Evolutionary conservation across 1,140 invertebrate species (phyloP), one percentile per base, ranked within the genome.

Genomic region (Heliconius hewitsoni): DNA sequence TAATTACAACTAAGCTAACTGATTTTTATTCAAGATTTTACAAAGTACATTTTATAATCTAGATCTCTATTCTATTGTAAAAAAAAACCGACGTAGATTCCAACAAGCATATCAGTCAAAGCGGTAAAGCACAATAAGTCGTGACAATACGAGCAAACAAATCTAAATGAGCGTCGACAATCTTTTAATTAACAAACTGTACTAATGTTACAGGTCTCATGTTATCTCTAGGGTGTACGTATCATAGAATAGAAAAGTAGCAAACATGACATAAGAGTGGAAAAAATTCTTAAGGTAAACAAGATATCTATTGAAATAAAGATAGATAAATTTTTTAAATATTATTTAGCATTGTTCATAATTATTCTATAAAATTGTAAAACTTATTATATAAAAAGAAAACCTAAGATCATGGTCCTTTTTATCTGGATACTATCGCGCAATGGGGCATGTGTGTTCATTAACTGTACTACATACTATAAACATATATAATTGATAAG

Each of bases 181-280:
- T 90, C 85, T 89, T 90, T 91, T 90, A 91, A 91, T 91, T 91
- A 91, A 81, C 83, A 82, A 84, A 85, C 82, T 80, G 81, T 85
- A 88, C 86, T 83, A 88, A 86, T 87, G 84, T 85, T 84, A 82
- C 80, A 79, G 79, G 83, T 83, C 77, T 85, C 85, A 75, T 84
- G 85, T 86, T 92, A 91, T 91, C 89, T 90, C 78, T 60, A 72
- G 78, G 73, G 86, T 81, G 83, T 87, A 87, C 86, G 86, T 86
- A 19, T 72, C 71, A 72, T 72, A 72, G 71, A 72, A 72, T 72
- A 72, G 30, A 6, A 13, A 30, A 74, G 73, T 19, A 30, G 27
- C 9, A 30, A 50, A 74, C 6, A 27, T 30, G 23, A n/a, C n/a
- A 42, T 76, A 39, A 1, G 39, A 46, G 13, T 16, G 11, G 13